Percentiles rank a stretch among this genome's conserved stretches.
Evolutionary conservation across 2,113 vertebrate genomes (phyloP).

Genomic region (Megaleporinus macrocephalus): DNA sequence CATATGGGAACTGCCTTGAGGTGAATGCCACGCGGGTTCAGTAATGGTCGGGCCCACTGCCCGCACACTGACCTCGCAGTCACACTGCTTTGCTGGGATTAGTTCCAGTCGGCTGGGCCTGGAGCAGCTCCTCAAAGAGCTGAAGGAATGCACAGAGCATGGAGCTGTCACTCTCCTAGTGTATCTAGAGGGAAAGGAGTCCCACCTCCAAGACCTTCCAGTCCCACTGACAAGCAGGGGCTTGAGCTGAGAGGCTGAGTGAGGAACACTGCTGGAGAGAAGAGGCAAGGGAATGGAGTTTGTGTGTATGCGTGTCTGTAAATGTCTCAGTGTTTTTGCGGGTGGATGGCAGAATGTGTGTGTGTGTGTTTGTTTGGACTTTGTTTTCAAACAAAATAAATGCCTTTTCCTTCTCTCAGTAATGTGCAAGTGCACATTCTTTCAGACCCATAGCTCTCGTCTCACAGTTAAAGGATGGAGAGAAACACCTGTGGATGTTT

Average conservation of each 20-base stretch:
- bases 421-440: too few relatives aligned
- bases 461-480: too few relatives aligned
- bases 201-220: not conserved
- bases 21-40: not conserved
- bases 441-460: too few relatives aligned
- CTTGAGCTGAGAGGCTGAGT: conserved; percentile 9
- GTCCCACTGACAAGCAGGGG: conserved; percentile 19
- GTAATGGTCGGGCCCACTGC: not conserved
- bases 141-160: not conserved
- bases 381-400: too few relatives aligned
- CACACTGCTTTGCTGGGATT: conserved; percentile 22
- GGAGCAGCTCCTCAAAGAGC: conserved; percentile 4
- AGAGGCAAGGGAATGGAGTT: conserved; percentile 2
- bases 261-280: not conserved
- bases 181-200: not conserved
- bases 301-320: conserved; percentile 40
- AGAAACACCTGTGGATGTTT: too few relatives aligned
- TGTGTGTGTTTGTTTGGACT: not conserved
- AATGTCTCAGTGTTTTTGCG: conserved; percentile 3
- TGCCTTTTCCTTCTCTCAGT: too few relatives aligned
- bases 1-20: not conserved
- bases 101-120: conserved; percentile 25
- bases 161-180: not conserved
- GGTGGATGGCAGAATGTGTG: too few relatives aligned
- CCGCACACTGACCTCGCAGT: conserved; percentile 5